These are phyloP conservation scores for Aurelia aurita complex sp. Pacific DNA, from an alignment of 30 jellyfish, hydroid and myxozoan genomes.

Conservation along the genomic window DNA sequence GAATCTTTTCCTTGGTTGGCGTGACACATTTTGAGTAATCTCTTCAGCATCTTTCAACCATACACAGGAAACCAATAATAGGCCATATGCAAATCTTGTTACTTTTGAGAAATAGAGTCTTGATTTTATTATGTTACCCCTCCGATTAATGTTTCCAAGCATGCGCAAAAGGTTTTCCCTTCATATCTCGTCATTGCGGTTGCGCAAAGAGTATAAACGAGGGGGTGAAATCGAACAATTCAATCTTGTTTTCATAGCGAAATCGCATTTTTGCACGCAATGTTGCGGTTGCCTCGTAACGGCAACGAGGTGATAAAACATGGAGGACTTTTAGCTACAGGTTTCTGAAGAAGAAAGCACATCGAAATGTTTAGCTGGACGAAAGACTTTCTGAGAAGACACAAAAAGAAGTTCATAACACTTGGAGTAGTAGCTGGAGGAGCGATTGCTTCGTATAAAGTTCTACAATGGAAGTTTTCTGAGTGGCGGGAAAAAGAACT, in stretches of 20 bases:
- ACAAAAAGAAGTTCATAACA: constrained; percentile 43
- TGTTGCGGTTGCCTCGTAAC: neutral
- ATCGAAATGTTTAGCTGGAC: constrained; percentile 58
- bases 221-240: no score
- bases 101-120: no score
- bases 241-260: neutral
- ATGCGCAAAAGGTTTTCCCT: no score
- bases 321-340: neutral
- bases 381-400: constrained; percentile 52
- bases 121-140: no score
- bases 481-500: constrained; percentile 70
- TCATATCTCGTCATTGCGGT: no score
- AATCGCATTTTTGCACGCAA: neutral
- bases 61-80: no score
- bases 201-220: no score
- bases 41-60: no score
- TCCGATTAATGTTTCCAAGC: no score
- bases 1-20: no score
- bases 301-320: neutral
- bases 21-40: no score
- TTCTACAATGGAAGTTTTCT: constrained; percentile 62
- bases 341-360: neutral
- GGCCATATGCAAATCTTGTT: no score
- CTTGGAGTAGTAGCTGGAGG: constrained; percentile 69
- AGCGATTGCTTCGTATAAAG: constrained; percentile 43